Base-by-base conservation (phyloP, 1,140 invertebrate genomes). In the Drosophila arizonae region DNA sequence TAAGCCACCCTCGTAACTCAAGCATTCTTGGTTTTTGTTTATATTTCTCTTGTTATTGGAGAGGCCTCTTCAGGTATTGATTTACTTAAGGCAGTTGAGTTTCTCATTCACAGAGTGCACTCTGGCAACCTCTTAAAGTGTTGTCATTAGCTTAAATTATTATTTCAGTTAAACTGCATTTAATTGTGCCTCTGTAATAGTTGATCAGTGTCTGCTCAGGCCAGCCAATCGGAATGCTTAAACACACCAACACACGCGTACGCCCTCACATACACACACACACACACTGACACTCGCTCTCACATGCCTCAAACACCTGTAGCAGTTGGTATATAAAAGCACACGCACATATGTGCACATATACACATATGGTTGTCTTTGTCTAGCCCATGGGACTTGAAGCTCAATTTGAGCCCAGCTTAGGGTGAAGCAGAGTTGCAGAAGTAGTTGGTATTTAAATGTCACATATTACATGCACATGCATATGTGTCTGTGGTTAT, bases 181-280 rank as follows among this genome's bases (percentile, higher is more conserved):
- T 39, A 39, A 39, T 39, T 39, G 36, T 13, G 36, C 36, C 36
- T 39, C 3, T 39, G 15, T 15, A 17, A 8, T 17, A 46, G 28
- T 33, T 52, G 51, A 52, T 52, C 28, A 4, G 10, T 28, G 6
- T 8, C 1, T 45, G 3, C 6, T 45, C 5, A 4, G 8, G 28
- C 62, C 33, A 28, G 33, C 62, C 62, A 64, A 54, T 64, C 62
- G 45, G 10, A 64, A 45, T 5, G n/a, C 36, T 24, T 43, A 30
- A 9, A 4, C 10, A 45, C n/a, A 64, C 61, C 9, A 24, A 30
- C 26, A 64, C 62, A 21, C 3, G 41, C 33, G 15, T 50, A 21
- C 4, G 41, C 33, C 10, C 50, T 10, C 10, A 17, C 13, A 2
- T 1, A 3, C 45, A 24, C 45, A 33, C 45, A 36, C 33, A 28